Percentiles rank a stretch among this genome's conserved stretches.
phyloP scores from a whole-genome alignment of 2,888 invertebrate genomes.

The Acronicta psi region DNA sequence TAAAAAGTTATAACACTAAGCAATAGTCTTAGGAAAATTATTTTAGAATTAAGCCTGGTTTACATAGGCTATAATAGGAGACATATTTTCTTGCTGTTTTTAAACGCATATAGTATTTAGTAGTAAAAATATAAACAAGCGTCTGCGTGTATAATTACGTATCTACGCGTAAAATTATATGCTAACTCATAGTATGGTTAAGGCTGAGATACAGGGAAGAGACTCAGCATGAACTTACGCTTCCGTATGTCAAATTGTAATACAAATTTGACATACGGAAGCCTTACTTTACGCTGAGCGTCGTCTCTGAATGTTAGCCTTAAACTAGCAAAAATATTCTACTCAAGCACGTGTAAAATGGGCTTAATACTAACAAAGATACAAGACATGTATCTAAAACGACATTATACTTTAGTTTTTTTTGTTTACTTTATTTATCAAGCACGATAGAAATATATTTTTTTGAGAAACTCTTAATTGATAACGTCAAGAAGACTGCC shows the following conservation, averaged over 20 bases:
- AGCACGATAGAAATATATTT: slow-evolving; percentile 46
- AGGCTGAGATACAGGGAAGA: too few relatives aligned
- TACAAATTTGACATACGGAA: too few relatives aligned
- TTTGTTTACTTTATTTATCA: slow-evolving; percentile 27
- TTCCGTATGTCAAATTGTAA: too few relatives aligned
- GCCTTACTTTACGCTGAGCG: too few relatives aligned
- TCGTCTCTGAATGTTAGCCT: too few relatives aligned
- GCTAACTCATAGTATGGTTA: not conserved
- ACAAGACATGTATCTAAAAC: slow-evolving; percentile 37
- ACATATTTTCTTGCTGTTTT: not conserved
- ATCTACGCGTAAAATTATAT: not conserved
- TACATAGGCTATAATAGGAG: not conserved
- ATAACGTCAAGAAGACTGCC: slow-evolving; percentile 22
- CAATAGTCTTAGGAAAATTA: slow-evolving; percentile 20
- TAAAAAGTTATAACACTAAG: slow-evolving; percentile 42
- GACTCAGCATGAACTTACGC: too few relatives aligned
- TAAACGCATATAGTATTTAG: not conserved
- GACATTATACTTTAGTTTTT: slow-evolving; percentile 40
- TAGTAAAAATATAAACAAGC: not conserved
- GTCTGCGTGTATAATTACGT: too few relatives aligned
- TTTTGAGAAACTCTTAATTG: slow-evolving; percentile 34
- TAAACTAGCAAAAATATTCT: not conserved
- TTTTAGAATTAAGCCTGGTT: not conserved
- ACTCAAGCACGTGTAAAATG: not conserved
- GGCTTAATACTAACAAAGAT: slow-evolving; percentile 32